Conservation (phyloP, 2,113 vertebrate genomes). For the Rhynchomys soricoides region DNA sequence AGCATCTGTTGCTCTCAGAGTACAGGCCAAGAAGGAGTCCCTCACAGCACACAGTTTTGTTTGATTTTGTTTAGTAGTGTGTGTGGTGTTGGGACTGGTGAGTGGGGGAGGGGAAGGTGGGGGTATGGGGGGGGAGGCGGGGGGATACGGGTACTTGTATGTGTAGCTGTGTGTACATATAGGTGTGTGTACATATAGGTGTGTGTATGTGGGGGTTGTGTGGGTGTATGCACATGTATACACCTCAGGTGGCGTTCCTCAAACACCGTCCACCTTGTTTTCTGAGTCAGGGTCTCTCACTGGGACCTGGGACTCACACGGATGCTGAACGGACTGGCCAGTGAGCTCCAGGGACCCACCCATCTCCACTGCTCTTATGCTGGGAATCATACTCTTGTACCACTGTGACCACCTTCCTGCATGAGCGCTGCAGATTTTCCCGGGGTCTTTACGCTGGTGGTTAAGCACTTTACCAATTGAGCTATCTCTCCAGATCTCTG, state of each 20-base stretch:
- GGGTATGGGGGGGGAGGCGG: fast-evolving
- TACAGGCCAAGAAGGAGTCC: background rate
- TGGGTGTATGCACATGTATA: background rate
- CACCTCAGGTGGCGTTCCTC: background rate
- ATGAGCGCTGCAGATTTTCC: no score
- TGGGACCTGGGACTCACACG: background rate
- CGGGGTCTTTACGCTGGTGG: background rate
- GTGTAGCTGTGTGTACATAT: background rate
- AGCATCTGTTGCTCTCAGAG: background rate
- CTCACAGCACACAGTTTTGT: background rate
- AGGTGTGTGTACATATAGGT: background rate
- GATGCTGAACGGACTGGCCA: background rate
- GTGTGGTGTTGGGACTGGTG: background rate
- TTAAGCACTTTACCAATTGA: background rate
- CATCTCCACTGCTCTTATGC: background rate
- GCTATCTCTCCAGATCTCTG: background rate
- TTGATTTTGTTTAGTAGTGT: background rate
- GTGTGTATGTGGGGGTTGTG: background rate
- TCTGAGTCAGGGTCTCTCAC: background rate
- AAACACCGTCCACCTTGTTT: background rate
- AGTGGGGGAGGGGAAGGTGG: background rate
- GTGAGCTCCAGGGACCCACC: background rate
- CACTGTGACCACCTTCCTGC: no score
- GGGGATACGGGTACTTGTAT: background rate
- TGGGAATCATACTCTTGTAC: background rate